Base-by-base conservation (phyloP, 2,888 invertebrate species). In the Lithosia quadra region DNA sequence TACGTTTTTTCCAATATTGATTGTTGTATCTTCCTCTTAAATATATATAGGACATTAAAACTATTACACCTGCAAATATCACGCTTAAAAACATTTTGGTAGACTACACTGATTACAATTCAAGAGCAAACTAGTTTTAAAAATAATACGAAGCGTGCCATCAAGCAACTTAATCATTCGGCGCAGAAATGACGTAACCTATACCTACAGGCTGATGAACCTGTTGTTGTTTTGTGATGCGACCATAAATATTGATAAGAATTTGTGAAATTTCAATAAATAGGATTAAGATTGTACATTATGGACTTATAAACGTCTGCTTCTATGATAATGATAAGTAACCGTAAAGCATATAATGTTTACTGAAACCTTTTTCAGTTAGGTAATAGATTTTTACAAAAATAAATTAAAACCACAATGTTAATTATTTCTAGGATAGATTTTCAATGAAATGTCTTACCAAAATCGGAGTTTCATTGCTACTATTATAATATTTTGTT, bases 1-100 rank as follows among this genome's bases (percentile, higher is more conserved):
- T 88, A 15, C 89, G 88, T 74, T 84, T 90, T 24, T 76, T 87
- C 91, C 91, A 91, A 64, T 91, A 91, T 2, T 58, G 39, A 59
- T 90, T 82, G 78, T 91, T 90, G 62, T 85, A 86, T 75, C 69
- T 79, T 7, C 88, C 89, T 61, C 68, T 83, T 0, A 88, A 36
- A 67, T 87, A 84, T 9, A 77, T 56, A 2, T 82, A 39, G 18
- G 61, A 11, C 61, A 86, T 56, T 7, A 81, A 36, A 33, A 79
- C 7, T 39, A 68, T 21, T 0, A 74, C 15, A 11, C 24, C 24
- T 0, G 10, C 18, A 36, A 79, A 56, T 63, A 65, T 33, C 3
- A 73, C 56, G n/a, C 65, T 65, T n/a, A 67, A n/a, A 5, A 78
- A 65, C 78, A 78, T 78, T 63, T 63, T 79, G 36, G 4, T 33